Evolutionary conservation across 2,888 invertebrate species (phyloP), one percentile per base, ranked within the genome.

Genomic region (Noctuana brunneofusca): DNA sequence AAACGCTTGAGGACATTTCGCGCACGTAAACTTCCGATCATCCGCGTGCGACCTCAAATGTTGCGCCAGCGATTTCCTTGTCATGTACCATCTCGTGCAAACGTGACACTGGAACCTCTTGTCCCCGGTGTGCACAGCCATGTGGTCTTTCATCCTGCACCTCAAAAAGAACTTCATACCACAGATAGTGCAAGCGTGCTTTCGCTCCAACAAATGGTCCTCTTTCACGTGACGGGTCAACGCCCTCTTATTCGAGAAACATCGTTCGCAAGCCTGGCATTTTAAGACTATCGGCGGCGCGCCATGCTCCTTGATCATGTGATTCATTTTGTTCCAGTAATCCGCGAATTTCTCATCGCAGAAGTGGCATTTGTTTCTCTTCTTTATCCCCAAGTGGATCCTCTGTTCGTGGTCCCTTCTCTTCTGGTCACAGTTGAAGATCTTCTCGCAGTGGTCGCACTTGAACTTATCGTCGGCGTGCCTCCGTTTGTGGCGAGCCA

Each of bases 151-250:
- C 48, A 87, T 64, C 12, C 69, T 68, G 14, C 73, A 73, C 24
- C 71, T 72, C 0, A 71, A 71, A 58, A 79, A 87, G 41, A 85
- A 86, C 5, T 72, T 74, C 74, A 84, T 88, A 0, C 86, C 86
- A 43, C 92, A 92, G 9, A 89, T 79, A 0, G 74, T 71, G 52
- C 92, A 92, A 18, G 80, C 81, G 38, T 86, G 89, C 12, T 80
- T 76, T 22, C 79, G 72, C 62, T 87, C 86, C 74, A 83, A 69
- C 3, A 92, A 73, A 63, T 92, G 92, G 9, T 87, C 82, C 63
- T 80, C 83, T 65, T 80, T 85, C 2, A 75, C 80, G 46, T 87
- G 87, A 0, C 70, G 68, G 0, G 78, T 67, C 1, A 87, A 58
- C 0, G 74, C 67, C n/a, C 78, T 71, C 50, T 82, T 80, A 11